Conservation (phyloP, 2,888 invertebrate genomes). For the Pyrrhosoma nymphula region DNA sequence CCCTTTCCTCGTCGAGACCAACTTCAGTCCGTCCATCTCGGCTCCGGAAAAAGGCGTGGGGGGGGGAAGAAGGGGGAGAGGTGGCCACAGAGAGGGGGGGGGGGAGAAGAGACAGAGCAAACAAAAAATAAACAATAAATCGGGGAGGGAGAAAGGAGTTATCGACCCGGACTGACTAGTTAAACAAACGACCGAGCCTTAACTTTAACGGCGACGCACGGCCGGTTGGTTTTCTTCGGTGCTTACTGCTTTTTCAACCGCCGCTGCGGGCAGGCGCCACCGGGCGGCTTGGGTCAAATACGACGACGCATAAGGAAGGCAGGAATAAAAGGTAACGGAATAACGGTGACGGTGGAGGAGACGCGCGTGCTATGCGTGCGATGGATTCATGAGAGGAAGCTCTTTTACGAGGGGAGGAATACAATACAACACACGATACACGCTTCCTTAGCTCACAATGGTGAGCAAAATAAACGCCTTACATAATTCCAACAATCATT, state of each 20-base stretch:
- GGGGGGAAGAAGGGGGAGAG: not conserved
- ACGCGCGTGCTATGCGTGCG: not conserved
- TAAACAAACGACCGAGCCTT: conserved; percentile 42
- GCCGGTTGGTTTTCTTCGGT: not conserved
- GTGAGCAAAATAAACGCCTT: too few species aligned
- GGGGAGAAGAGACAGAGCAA: not conserved
- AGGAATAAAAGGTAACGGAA: not conserved
- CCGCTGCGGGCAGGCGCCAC: not conserved
- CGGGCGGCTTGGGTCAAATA: not conserved
- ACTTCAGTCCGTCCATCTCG: conserved; percentile 51
- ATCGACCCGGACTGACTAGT: conserved; percentile 63
- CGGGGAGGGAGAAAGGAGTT: conserved; percentile 29
- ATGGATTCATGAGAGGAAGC: not conserved
- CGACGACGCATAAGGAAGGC: too few species aligned
- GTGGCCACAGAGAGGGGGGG: too few species aligned
- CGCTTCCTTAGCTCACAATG: too few species aligned
- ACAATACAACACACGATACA: too few species aligned
- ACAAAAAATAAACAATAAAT: conserved; percentile 64
- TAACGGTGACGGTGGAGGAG: not conserved
- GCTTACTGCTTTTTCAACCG: not conserved
- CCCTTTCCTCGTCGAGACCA: conserved; percentile 37
- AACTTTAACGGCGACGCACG: not conserved
- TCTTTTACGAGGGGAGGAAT: too few species aligned
- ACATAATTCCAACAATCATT: too few species aligned
- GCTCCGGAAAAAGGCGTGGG: not conserved